Conservation (phyloP, 2,797 vertebrate genomes). For the Naso thynnoides region DNA sequence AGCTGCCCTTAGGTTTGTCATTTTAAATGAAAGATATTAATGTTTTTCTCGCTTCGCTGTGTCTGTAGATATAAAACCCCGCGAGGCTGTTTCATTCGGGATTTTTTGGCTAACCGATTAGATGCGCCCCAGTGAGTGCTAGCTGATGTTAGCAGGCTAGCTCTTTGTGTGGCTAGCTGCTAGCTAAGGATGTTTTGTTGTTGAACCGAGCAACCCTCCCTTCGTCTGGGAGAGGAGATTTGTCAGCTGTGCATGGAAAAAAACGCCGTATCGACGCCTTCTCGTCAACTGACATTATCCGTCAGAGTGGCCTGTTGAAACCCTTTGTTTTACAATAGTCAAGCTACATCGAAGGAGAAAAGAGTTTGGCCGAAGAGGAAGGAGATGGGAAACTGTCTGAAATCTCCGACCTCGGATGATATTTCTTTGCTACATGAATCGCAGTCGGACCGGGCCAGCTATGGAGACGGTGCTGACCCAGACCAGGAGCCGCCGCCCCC, state of each 20-base stretch:
- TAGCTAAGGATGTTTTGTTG: conserved; percentile 83
- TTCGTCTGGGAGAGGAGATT: conserved; percentile 69
- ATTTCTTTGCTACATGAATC: conserved; percentile 98
- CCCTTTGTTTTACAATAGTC: conserved; percentile 10
- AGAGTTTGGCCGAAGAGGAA: conserved; percentile 62
- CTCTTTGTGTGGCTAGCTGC: conserved; percentile 84
- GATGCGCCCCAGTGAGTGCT: conserved; percentile 50
- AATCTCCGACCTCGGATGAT: conserved; percentile 97
- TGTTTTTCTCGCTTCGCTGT: neutral
- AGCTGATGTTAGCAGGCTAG: conserved; percentile 74
- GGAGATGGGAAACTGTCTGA: conserved; percentile 98
- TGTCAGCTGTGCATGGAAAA: conserved; percentile 58
- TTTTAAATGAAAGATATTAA: conserved; percentile 2
- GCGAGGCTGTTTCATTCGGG: neutral
- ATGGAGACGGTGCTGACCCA: conserved; percentile 92
- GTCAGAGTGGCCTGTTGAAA: conserved; percentile 33
- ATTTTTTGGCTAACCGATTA: conserved; percentile 7
- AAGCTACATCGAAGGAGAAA: conserved; percentile 44
- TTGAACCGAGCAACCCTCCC: conserved; percentile 71
- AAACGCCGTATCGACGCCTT: conserved; percentile 44
- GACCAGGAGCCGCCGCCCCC: conserved; percentile 97
- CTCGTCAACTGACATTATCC: conserved; percentile 16
- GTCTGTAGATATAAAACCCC: neutral
- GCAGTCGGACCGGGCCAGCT: conserved; percentile 96
- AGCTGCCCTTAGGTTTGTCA: conserved; percentile 24